A percentile compares a stretch with the other conserved stretches of the same genome.
Conservation (phyloP, 2,888 invertebrate genomes). For the Odontocerum albicorne region DNA sequence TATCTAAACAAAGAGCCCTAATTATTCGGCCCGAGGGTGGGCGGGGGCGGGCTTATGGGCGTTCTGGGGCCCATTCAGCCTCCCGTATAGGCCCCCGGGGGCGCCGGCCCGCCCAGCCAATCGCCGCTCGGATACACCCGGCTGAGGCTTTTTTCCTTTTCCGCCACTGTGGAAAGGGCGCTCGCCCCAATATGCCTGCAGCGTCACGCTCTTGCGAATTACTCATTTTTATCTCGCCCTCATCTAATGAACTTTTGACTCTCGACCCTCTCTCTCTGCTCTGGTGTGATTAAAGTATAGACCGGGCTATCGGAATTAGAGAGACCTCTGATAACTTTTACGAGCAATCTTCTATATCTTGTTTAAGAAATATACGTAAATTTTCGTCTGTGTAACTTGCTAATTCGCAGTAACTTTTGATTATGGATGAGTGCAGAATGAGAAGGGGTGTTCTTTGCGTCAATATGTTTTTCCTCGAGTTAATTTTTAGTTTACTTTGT, state of each 20-base stretch:
- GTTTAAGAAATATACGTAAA: too few relatives aligned
- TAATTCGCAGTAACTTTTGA: too few relatives aligned
- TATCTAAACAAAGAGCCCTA: conserved; percentile 66
- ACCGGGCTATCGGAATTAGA: too few relatives aligned
- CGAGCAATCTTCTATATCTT: too few relatives aligned
- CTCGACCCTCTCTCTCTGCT: background rate
- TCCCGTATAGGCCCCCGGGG: conserved; percentile 65
- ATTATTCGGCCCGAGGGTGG: conserved; percentile 64
- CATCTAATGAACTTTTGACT: conserved; percentile 25
- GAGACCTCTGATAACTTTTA: too few relatives aligned
- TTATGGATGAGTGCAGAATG: too few relatives aligned
- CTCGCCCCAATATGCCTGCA: conserved; percentile 21
- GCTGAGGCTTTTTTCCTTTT: conserved; percentile 55
- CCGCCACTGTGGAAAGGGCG: background rate
- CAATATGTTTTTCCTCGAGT: too few relatives aligned
- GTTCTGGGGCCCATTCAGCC: conserved; percentile 69
- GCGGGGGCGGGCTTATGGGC: conserved; percentile 71
- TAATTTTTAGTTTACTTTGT: too few relatives aligned
- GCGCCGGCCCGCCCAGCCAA: conserved; percentile 64
- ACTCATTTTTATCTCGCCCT: conserved; percentile 24
- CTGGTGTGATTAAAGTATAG: too few relatives aligned
- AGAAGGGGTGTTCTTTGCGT: too few relatives aligned
- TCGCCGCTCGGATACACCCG: conserved; percentile 58
- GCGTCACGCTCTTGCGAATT: conserved; percentile 20
- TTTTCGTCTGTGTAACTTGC: too few relatives aligned